Percentiles rank a stretch among this genome's conserved stretches.
phyloP scores from a whole-genome alignment of 2,888 invertebrate genomes.

The Colostygia pectinataria region DNA sequence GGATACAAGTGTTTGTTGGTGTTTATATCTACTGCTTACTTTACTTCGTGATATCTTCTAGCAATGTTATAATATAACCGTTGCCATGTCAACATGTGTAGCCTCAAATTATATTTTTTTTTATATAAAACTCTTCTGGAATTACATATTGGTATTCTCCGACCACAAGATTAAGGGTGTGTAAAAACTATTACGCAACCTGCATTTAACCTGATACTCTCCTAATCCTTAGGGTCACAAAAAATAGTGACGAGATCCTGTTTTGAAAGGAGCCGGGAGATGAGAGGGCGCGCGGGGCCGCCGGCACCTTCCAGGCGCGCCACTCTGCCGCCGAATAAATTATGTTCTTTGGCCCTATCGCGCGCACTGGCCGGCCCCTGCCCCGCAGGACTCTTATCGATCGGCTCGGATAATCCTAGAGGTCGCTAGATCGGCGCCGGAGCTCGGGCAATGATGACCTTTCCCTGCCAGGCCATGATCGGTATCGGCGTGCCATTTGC shows the following conservation, averaged over 20 bases:
- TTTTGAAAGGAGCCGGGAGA: slow-evolving; percentile 50
- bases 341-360: slow-evolving; percentile 66
- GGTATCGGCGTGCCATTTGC: slow-evolving; percentile 64
- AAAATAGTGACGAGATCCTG: slow-evolving; percentile 67
- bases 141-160: slow-evolving; percentile 1
- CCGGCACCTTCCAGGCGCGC: slow-evolving; percentile 74
- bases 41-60: slow-evolving; percentile 23
- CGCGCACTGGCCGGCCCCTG: slow-evolving; percentile 41
- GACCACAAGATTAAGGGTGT: slow-evolving; percentile 66
- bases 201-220: slow-evolving; percentile 74
- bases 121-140: too few species aligned
- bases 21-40: slow-evolving; percentile 28
- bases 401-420: slow-evolving; percentile 74
- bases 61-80: too few species aligned
- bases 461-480: slow-evolving; percentile 47
- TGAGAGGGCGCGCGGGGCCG: slow-evolving; percentile 47
- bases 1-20: slow-evolving; percentile 32
- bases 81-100: too few species aligned
- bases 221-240: slow-evolving; percentile 63
- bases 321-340: slow-evolving; percentile 81
- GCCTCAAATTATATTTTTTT: too few species aligned
- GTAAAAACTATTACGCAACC: slow-evolving; percentile 78
- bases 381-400: slow-evolving; percentile 64
- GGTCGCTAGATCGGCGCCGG: slow-evolving; percentile 68
- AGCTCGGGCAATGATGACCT: slow-evolving; percentile 61